Percentiles rank a stretch among this genome's conserved stretches.
These are phyloP conservation scores for Tethea ocularis DNA, from an alignment of 2,888 invertebrate genomes.

Conservation along the genomic window DNA sequence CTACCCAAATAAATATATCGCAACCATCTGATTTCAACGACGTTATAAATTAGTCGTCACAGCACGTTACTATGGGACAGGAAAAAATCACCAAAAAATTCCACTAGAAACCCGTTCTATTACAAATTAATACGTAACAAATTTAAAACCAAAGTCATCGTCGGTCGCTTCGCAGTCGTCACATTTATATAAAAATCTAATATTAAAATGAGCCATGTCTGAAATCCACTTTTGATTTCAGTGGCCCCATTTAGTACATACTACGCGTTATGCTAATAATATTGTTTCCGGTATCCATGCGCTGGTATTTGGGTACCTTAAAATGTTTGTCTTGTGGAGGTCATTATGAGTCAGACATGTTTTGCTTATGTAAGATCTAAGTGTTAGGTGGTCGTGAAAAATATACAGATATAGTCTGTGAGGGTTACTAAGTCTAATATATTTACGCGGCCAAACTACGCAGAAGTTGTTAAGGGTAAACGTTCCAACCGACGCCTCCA, in stretches of 20 bases:
- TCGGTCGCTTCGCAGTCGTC: too few species aligned
- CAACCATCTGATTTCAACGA: too few species aligned
- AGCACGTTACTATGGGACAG: neutral
- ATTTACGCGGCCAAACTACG: too few species aligned
- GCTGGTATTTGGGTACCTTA: conserved; percentile 31
- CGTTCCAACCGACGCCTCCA: too few species aligned
- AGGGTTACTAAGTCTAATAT: too few species aligned
- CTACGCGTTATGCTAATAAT: conserved; percentile 50
- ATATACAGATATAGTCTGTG: conserved; percentile 17
- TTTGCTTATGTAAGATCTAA: neutral
- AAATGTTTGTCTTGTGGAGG: conserved; percentile 35
- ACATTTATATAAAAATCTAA: neutral
- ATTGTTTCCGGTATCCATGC: conserved; percentile 39
- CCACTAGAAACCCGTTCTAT: conserved; percentile 6
- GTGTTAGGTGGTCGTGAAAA: conserved; percentile 17
- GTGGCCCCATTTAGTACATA: conserved; percentile 30
- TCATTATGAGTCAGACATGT: conserved; percentile 21
- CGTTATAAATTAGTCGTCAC: too few species aligned
- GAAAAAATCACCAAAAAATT: neutral
- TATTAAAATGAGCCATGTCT: conserved; percentile 23
- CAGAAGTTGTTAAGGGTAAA: too few species aligned
- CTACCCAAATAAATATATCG: too few species aligned
- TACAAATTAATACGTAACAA: neutral
- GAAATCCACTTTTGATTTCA: conserved; percentile 68
- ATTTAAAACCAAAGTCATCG: neutral